phyloP scores from a whole-genome alignment of 2,113 vertebrate genomes.

The Thamnophis sirtalis region DNA sequence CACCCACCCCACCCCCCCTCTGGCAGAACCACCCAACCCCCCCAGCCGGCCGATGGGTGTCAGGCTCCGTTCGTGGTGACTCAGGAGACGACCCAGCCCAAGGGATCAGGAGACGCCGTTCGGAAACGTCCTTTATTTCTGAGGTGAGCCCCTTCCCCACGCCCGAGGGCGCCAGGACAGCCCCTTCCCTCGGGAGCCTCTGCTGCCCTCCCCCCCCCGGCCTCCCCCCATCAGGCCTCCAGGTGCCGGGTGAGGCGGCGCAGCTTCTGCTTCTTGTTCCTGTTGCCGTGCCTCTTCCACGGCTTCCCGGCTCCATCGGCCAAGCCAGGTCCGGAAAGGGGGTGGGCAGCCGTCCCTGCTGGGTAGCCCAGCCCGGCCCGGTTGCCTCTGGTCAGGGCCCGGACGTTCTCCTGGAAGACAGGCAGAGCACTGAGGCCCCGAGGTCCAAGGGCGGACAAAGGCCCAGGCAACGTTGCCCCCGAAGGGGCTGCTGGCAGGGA shows the following conservation, averaged over 20 bases:
- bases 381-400: conserved; percentile 85
- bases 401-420: conserved; percentile 80
- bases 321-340: conserved; percentile 28
- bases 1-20: not conserved
- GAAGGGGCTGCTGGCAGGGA: not conserved
- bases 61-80: not conserved
- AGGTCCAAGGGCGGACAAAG: not conserved
- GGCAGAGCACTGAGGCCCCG: not conserved
- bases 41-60: not conserved
- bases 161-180: not conserved
- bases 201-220: not conserved
- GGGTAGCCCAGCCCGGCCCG: conserved; percentile 87
- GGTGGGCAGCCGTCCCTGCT: conserved; percentile 68
- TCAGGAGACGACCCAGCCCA: not conserved
- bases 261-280: conserved; percentile 93
- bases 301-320: conserved; percentile 76
- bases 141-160: not conserved
- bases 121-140: not conserved
- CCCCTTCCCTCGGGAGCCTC: not conserved
- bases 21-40: not conserved
- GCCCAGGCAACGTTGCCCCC: not conserved
- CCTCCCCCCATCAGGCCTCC: conserved; percentile 72
- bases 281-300: conserved; percentile 96
- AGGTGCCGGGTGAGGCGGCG: conserved; percentile 87
- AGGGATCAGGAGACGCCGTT: not conserved